Base-by-base conservation (phyloP, 2,888 invertebrate species). In the Lepetodrilus schrolli region DNA sequence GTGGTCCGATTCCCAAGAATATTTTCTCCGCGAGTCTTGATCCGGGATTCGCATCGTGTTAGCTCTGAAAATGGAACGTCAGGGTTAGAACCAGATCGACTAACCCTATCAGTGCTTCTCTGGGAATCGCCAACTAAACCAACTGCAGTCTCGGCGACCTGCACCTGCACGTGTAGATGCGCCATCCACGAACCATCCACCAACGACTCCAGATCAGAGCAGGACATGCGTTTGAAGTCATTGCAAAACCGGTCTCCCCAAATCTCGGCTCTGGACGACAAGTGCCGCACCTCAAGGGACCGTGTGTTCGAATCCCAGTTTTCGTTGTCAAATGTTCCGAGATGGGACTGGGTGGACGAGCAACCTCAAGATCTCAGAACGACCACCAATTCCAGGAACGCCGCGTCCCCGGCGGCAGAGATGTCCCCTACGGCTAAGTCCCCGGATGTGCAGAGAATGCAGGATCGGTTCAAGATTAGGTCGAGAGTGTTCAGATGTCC, bases 401-500 rank as follows among this genome's bases (percentile, higher is more conserved):
- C n/a, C 5, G 30, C 17, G 58, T 17, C 58, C 34, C 58, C 58
- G 7, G 10, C 58, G n/a, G 17, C 30, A 0, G 58, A 58, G 4
- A 34, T 30, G 10, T n/a, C 13, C 34, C 30, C 58, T 7, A 23
- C 17, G 30, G 26, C 17, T 13, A 30, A 17, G 4, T 23, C 13
- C 4, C 13, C 30, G 1, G 26, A 34, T 34, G 13, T 17, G 26
- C 26, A 7, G 5, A 23, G 34, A 3, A 30, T 10, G 30, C 30
- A 34, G n/a, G 58, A 34, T 4, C 30, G 58, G 58, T 58, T 58
- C 34, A 58, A 58, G n/a, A 23, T n/a, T 21, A 68, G 47, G 34
- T 8, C 47, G 30, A 51, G 48, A 65, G 58, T 34, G 17, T 77
- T 74, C 65, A 36, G 20, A 34, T 77, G 77, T 50, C 51, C 74